These are phyloP conservation scores for Leptocoma aspasia DNA, from an alignment of 2,113 vertebrate genomes.

Conservation along the genomic window DNA sequence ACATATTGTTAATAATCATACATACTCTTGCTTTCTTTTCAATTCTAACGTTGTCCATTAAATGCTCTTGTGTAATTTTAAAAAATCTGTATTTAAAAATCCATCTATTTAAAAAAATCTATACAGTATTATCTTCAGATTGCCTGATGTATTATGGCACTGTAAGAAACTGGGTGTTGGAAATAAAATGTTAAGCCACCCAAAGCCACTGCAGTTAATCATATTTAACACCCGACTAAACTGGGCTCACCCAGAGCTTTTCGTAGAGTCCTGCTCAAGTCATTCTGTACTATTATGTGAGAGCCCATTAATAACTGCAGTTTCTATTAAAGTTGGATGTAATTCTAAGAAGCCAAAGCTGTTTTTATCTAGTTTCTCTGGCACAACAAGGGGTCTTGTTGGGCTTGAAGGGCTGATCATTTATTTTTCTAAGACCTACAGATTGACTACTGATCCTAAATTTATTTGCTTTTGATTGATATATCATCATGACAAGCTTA, in stretches of 20 bases:
- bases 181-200: slow-evolving; percentile 34
- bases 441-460: background rate
- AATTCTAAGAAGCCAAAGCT: background rate
- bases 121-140: background rate
- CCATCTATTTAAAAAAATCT: background rate
- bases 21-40: background rate
- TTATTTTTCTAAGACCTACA: background rate
- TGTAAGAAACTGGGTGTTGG: background rate
- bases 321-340: background rate
- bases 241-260: background rate
- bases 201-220: slow-evolving; percentile 23
- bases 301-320: background rate
- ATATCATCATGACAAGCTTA: background rate
- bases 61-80: background rate
- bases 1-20: background rate
- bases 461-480: background rate
- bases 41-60: background rate
- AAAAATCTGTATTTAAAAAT: background rate
- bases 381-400: background rate
- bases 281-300: background rate
- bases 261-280: background rate
- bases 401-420: background rate
- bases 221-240: slow-evolving; percentile 23
- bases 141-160: background rate
- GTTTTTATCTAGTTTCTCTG: background rate